A percentile compares a stretch with the other conserved stretches of the same genome.
phyloP scores from a whole-genome alignment of 2,113 vertebrate species.

The Colistium nudipinnis region DNA sequence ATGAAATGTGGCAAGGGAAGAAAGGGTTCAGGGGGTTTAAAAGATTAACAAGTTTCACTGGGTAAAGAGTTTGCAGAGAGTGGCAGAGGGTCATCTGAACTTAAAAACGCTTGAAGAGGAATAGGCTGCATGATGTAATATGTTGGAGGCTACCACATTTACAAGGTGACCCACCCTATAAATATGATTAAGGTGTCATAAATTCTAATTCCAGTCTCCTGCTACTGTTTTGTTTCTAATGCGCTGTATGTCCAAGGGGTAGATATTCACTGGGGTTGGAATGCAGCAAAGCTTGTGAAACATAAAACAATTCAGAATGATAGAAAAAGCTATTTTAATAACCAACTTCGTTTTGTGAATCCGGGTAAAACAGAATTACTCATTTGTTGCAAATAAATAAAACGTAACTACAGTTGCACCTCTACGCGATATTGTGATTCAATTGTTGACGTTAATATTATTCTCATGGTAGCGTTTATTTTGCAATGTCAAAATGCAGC shows the following conservation, averaged over 20 bases:
- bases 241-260: background rate
- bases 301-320: too few species aligned
- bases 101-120: conserved; percentile 26
- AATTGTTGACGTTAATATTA: conserved; percentile 26
- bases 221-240: background rate
- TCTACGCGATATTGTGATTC: background rate
- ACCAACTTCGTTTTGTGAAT: conserved; percentile 4
- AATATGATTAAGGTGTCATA: background rate
- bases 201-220: conserved; percentile 7
- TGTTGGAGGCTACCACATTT: conserved; percentile 4
- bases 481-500: conserved; percentile 5
- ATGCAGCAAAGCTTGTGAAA: background rate
- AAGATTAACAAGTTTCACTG: conserved; percentile 55
- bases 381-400: conserved; percentile 5
- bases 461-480: conserved; percentile 7
- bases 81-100: conserved; percentile 17
- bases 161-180: background rate
- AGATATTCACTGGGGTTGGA: background rate
- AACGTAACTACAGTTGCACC: background rate
- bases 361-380: conserved; percentile 12
- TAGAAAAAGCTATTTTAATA: background rate
- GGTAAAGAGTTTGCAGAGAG: conserved; percentile 44
- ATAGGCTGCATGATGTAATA: conserved; percentile 11
- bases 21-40: conserved; percentile 46
- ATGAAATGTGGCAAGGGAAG: conserved; percentile 47